Evolutionary conservation across 2,113 vertebrate species (phyloP).

Genomic region (Thymallus thymallus): DNA sequence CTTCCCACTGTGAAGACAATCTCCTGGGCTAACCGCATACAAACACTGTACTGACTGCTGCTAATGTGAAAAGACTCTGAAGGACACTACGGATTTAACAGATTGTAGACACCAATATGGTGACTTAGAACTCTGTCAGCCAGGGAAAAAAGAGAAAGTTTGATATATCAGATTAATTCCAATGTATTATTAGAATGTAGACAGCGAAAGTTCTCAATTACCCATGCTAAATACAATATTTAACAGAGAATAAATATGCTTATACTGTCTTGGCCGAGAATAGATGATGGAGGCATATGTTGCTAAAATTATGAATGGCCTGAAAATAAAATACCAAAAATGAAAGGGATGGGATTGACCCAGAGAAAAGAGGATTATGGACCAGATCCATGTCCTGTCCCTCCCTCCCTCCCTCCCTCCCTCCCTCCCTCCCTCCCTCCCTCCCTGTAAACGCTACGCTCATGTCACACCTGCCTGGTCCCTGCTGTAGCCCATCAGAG

Average conservation of each 20-base stretch:
- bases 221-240: no score
- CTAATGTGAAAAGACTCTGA: background rate
- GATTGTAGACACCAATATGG: background rate
- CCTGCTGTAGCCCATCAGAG: background rate
- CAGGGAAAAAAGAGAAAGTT: background rate
- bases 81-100: background rate
- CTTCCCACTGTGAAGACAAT: background rate
- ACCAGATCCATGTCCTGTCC: no score
- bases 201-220: background rate
- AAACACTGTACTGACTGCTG: background rate
- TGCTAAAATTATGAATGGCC: no score
- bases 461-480: background rate
- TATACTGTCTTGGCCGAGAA: no score
- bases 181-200: background rate
- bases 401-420: no score
- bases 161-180: background rate
- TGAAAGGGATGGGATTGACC: background rate
- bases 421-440: no score
- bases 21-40: background rate
- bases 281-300: no score
- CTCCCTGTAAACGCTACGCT: constrained; percentile 1
- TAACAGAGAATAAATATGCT: no score
- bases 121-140: background rate
- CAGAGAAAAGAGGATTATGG: no score
- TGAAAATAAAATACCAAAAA: no score